Percentiles rank a stretch among this genome's conserved stretches.
phyloP scores from a whole-genome alignment of 2,888 invertebrate species.

The Amblyteles armatorius region DNA sequence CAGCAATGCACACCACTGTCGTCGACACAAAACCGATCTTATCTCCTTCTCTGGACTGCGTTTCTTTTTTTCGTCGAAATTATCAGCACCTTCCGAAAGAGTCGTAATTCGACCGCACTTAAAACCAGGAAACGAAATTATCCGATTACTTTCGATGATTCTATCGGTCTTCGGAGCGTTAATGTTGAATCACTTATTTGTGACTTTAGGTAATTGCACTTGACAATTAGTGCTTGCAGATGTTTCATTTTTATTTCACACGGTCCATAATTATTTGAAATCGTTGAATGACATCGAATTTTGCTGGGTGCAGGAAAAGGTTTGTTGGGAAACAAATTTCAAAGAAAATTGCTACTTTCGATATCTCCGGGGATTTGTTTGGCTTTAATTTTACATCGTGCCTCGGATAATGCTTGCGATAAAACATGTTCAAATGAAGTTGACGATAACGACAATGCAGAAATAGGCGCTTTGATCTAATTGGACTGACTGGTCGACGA shows the following conservation, averaged over 20 bases:
- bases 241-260: not conserved
- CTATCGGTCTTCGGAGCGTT: not conserved
- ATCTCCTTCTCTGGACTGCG: slow-evolving; percentile 12
- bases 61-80: not conserved
- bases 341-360: too few relatives aligned
- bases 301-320: not conserved
- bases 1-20: slow-evolving; percentile 10
- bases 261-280: not conserved
- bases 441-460: not conserved
- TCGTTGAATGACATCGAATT: not conserved
- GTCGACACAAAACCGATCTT: slow-evolving; percentile 5
- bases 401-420: not conserved
- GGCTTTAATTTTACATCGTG: not conserved
- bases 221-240: not conserved
- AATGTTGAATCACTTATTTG: not conserved
- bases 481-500: not conserved
- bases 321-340: too few relatives aligned
- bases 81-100: not conserved
- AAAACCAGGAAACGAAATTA: slow-evolving; percentile 10
- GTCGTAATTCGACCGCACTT: not conserved
- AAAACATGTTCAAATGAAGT: not conserved
- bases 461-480: too few relatives aligned
- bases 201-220: not conserved
- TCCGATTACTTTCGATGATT: not conserved
- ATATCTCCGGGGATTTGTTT: too few relatives aligned